These are phyloP conservation scores for Xestia ashworthii DNA, from an alignment of 2,888 invertebrate genomes.

Conservation along the genomic window DNA sequence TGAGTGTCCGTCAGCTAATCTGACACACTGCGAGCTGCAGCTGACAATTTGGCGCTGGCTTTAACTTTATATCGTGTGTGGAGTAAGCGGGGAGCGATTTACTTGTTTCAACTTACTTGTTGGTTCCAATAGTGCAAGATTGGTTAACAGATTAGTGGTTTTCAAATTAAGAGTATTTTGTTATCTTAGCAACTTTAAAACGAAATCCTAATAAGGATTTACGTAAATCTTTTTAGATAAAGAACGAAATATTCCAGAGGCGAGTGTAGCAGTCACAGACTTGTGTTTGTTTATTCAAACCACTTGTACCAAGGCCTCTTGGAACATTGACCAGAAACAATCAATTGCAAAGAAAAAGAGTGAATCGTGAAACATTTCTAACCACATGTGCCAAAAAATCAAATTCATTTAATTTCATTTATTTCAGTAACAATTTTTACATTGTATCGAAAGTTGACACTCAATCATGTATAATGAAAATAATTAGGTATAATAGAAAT, in stretches of 20 bases:
- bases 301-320: background rate
- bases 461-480: too few relatives aligned
- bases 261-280: background rate
- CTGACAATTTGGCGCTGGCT: constrained; percentile 76
- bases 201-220: background rate
- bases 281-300: background rate
- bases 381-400: background rate
- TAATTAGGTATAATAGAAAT: too few relatives aligned
- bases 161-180: background rate
- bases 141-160: background rate
- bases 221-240: background rate
- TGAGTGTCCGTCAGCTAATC: constrained; percentile 71
- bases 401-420: too few relatives aligned
- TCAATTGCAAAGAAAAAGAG: background rate
- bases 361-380: background rate
- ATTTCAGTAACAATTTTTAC: too few relatives aligned
- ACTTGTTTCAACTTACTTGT: background rate
- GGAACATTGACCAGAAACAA: background rate
- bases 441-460: too few relatives aligned
- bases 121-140: background rate
- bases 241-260: background rate
- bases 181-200: background rate
- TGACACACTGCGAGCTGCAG: constrained; percentile 69
- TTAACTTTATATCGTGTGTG: constrained; percentile 37
- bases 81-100: constrained; percentile 36